Evolutionary conservation across 2,113 vertebrate species (phyloP).

Genomic region (Lepus europaeus): DNA sequence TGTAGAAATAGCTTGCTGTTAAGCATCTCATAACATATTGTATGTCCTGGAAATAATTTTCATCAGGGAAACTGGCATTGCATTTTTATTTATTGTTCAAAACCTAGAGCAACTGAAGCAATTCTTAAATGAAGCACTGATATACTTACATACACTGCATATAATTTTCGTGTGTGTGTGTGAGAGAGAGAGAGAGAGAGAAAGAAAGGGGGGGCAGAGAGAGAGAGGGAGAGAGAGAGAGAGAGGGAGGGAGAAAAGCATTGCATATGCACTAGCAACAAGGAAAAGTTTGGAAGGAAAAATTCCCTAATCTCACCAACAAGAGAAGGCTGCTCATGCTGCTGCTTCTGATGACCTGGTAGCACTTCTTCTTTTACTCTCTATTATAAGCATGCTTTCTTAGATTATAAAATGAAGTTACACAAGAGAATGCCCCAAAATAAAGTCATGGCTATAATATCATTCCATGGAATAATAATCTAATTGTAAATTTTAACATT

Average conservation of each 20-base stretch:
- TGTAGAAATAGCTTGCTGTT: constrained; percentile 70
- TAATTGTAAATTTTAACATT: constrained; percentile 6
- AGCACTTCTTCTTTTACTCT: neutral
- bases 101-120: constrained; percentile 51
- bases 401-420: constrained; percentile 6
- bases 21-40: constrained; percentile 44
- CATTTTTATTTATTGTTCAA: neutral
- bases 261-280: neutral
- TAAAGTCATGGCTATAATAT: neutral
- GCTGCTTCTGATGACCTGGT: neutral
- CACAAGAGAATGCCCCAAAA: neutral
- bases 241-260: neutral
- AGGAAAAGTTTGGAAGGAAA: neutral
- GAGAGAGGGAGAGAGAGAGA: no score
- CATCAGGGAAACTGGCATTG: constrained; percentile 30
- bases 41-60: constrained; percentile 62
- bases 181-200: no score
- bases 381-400: neutral
- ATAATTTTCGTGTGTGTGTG: neutral
- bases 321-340: neutral
- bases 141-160: neutral
- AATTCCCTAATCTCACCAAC: neutral
- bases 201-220: no score
- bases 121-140: neutral
- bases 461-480: neutral